Evolutionary conservation across 1,140 invertebrate species (phyloP), one percentile per base, ranked within the genome.

Genomic region (Muscidifurax raptorellus): DNA sequence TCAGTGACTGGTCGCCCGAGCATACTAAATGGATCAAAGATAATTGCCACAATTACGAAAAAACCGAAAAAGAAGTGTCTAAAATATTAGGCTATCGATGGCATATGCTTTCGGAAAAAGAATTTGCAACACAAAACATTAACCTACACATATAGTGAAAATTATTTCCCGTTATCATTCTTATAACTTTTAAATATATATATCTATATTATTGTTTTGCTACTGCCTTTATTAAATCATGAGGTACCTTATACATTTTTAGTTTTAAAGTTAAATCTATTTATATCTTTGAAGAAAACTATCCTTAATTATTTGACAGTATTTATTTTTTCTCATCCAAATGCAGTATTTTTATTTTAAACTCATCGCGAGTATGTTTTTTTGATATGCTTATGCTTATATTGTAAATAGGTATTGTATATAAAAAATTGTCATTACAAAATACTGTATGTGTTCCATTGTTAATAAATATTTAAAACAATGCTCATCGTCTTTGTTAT

Each of bases 21-120:
- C 96, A 96, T 90, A 94, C 95, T 86, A 77, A 91, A n/a, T 96
- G 96, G 96, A 90, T 97, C 2, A 94, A 94, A 88, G 90, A 89
- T 12, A 94, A 93, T 82, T 94, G 95, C 12, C 89, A 92, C 78
- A 95, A 94, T 64, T 97, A 97, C 84, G 95, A 96, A 85, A 87
- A 90, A 10, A 95, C 95, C 0, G 95, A 96, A 88, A 91, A 92
- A 30, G 96, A 96, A 92, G 94, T 98, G 28, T 96, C 96, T 0
- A 93, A 93, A 88, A 95, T 96, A 69, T 90, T 97, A 22, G 95
- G 95, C 1, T 94, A 94, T 77, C 91, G 92, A 78, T 98, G 97
- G 97, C 91, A 91, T n/a, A 95, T 97, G 91, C 87, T 97, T 18
- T 94, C 94, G 18, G 97, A 98, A 90, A 94, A 94, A 86, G 94